These are phyloP conservation scores for Excalfactoria chinensis DNA, from an alignment of 2,113 vertebrate genomes.

Conservation along the genomic window DNA sequence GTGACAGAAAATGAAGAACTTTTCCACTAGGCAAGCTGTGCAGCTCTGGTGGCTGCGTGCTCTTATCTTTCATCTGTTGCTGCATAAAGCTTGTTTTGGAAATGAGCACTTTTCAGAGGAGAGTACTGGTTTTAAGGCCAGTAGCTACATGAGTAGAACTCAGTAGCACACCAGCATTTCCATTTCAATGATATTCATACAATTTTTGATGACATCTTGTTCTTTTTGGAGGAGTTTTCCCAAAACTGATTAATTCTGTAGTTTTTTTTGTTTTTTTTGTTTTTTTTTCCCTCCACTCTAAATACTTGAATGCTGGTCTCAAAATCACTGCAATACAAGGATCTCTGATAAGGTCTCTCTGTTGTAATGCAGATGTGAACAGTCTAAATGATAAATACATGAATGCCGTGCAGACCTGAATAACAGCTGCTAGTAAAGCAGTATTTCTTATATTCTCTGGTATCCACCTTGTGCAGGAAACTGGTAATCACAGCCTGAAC, in stretches of 20 bases:
- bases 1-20: neutral
- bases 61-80: neutral
- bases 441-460: neutral
- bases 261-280: no score
- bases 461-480: neutral
- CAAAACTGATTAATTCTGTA: neutral
- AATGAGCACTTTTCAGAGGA: neutral
- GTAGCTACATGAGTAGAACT: neutral
- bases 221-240: neutral
- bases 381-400: neutral
- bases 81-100: neutral
- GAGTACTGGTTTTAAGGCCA: neutral
- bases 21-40: conserved; percentile 5
- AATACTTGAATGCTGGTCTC: neutral
- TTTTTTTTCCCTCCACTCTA: neutral
- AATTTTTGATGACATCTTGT: neutral
- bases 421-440: neutral
- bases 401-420: neutral
- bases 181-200: neutral
- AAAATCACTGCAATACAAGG: neutral
- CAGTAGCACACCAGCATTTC: neutral
- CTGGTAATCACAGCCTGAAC: no score
- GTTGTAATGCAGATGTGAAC: neutral
- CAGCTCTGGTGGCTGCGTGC: neutral
- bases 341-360: neutral